Base-by-base conservation (phyloP, 2,797 vertebrate species). In the Parauchenoglanis ngamensis region DNA sequence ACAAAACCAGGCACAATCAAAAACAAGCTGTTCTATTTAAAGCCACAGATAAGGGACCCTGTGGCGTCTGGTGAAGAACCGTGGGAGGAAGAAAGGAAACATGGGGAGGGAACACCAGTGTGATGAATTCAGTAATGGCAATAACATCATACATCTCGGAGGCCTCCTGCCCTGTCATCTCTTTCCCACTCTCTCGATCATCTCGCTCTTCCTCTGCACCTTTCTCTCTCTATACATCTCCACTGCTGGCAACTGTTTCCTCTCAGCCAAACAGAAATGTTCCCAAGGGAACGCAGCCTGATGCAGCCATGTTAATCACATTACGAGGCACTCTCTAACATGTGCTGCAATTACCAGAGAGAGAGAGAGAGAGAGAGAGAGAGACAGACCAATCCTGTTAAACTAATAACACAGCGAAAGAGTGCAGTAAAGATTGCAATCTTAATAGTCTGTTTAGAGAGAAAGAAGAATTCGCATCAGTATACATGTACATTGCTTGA, bases 291-390 rank as follows among this genome's bases (percentile, higher is more conserved):
- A 77, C 76, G n/a, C 11, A 23, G 52, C 28, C 82, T 87, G 84
- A 90, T 90, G 87, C 72, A 88, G 78, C 57, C 86, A 78, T 86
- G 83, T 89, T 90, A 90, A 91, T 90, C 85, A 86, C 89, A 87
- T 90, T 89, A 89, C 52, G 56, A 79, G 82, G 68, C 79, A 82
- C 89, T 90, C 86, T 90, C 46, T 73, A 87, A 86, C 86, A 88
- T 25, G 52, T 49, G 77, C 89, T 84, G 87, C 89, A 90, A 89
- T 90, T 88, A 89, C 78, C 79, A 85, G 63, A 77, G 63, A 77
- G 78, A 85, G 70, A 77, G 70, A 77, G 78, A 85, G 70, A 77
- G 70, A 77, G 78, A 85, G 63, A 77, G 70, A 77, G 78, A 85
- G 70, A 77, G 70, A 77, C 73, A 79, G n/a, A 59, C 59, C 67